Percentiles rank a stretch among this genome's conserved stretches.
Conservation (phyloP, 2,888 invertebrate genomes). For the Glomeris marginata region DNA sequence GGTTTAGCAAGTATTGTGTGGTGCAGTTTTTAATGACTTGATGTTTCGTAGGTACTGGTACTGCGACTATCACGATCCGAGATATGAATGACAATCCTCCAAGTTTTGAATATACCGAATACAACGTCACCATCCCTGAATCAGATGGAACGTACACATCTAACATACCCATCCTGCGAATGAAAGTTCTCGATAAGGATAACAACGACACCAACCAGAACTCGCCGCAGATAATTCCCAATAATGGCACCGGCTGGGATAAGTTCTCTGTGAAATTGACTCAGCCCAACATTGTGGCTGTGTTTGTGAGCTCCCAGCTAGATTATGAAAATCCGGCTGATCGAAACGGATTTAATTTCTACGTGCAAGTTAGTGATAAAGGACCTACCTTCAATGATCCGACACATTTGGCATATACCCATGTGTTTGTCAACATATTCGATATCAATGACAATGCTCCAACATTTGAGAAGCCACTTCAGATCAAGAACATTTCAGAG, state of each 20-base stretch:
- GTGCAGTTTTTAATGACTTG: conserved; percentile 7
- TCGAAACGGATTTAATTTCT: conserved; percentile 12
- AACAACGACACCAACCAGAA: conserved; percentile 15
- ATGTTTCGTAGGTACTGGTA: conserved; percentile 28
- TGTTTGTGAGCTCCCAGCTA: conserved; percentile 6
- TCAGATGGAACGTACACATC: conserved; percentile 12
- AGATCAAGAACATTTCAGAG: conserved; percentile 22
- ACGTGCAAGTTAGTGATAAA: conserved; percentile 13
- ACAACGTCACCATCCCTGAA: conserved; percentile 14
- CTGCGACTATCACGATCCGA: conserved; percentile 27
- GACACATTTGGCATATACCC: conserved; percentile 9
- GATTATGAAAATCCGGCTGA: conserved; percentile 15
- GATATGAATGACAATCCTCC: conserved; percentile 37
- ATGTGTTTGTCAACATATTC: conserved; percentile 30
- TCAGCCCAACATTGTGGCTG: background rate
- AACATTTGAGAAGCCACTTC: conserved; percentile 45
- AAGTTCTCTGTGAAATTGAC: conserved; percentile 7
- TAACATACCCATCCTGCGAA: conserved; percentile 10
- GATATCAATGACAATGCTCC: conserved; percentile 96
- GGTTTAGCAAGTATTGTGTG: background rate
- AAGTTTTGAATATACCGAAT: conserved; percentile 23
- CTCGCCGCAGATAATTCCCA: conserved; percentile 10
- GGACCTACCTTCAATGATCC: conserved; percentile 9
- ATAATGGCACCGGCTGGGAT: conserved; percentile 14
- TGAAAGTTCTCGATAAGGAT: conserved; percentile 16